Evolutionary conservation across 2,797 vertebrate species (phyloP), one percentile per base, ranked within the genome.

Genomic region (Phalloptychus januarius): DNA sequence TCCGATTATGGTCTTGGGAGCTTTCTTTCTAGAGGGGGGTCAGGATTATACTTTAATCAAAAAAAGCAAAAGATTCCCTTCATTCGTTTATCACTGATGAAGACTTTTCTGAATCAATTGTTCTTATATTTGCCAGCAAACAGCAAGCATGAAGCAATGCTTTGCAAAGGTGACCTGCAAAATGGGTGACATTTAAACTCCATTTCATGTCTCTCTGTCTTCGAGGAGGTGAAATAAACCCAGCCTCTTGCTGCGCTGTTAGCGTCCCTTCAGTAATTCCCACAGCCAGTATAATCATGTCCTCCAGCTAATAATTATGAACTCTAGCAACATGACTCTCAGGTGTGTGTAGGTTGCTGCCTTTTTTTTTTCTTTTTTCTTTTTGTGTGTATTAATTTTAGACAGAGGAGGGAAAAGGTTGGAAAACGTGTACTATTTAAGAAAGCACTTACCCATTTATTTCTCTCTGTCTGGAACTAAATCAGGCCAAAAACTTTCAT

Each of bases 271-370:
- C 79, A 86, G 85, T 84, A 82, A 89, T 83, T 87, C 79, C 75
- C 85, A 83, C 76, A 88, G 71, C 85, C 28, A 20, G 33, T 82
- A 79, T 87, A 89, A 93, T 92, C 83, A 84, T 84, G 86, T 85
- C 91, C 83, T 88, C 70, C 33, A 73, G 90, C 87, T 88, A 90
- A 90, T 85, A 93, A 91, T 92, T 89, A 90, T 86, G 86, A 91
- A 88, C 84, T 85, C 75, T 5, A 75, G 82, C 70, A 87, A 87
- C 83, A 65, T 61, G 85, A 88, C 89, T 83, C 79, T 85, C 85
- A 88, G 82, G 82, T 90, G 80, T 79, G 75, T 52, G 72, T 67
- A 77, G 20, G 75, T 88, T 78, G 86, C 23, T 3, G 75, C 82
- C 83, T 81, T 80, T 85, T 45, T 77, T 82, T 82, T 75, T 86